Evolutionary conservation across 2,113 vertebrate species (phyloP), one percentile per base, ranked within the genome.

Genomic region (Probosciger aterrimus): DNA sequence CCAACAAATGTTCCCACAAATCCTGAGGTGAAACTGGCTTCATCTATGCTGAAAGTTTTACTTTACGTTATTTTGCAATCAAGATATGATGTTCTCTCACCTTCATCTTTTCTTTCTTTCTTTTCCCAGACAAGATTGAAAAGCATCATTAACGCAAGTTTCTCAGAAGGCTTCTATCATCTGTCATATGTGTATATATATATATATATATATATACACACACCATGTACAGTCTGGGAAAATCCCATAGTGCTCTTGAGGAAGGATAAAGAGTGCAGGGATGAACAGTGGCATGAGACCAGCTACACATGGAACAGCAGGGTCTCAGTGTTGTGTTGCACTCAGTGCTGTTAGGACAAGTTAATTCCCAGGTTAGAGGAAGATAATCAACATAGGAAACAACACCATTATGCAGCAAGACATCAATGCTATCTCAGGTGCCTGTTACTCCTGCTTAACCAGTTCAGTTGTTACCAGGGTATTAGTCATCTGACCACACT

Each of bases 401-500:
- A 80, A 75, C 73, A 60, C 70, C 60, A 71, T 89, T 93, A 84
- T 93, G 96, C 88, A 88, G 73, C 80, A 84, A 83, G 83, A 78
- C 93, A 90, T 75, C 60, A 64, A 55, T 83, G 43, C 83, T 93
- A 55, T 90, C 92, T 96, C 17, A 18, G 88, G 82, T 93, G 74
- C 84, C 80, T 92, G 91, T 91, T 93, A 50, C 93, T 95, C 95
- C 55, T 77, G 90, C 88, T 94, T 25, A 1, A 92, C 95, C 90
- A 84, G 90, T 96, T 95, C 37, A 23, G 89, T 59, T 77, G 37
- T 84, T 96, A 86, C 71, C 37, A 76, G 70, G 39, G 59, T 75
- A 35, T 95, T 75, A 95, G 86, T 97, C 93, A 96, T 79, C 80
- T 92, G 90, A 92, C 95, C 80, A 62, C 81, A 64, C 25, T 33